Base-by-base conservation (phyloP, 2,113 vertebrate genomes). In the Falcunculus frontatus region DNA sequence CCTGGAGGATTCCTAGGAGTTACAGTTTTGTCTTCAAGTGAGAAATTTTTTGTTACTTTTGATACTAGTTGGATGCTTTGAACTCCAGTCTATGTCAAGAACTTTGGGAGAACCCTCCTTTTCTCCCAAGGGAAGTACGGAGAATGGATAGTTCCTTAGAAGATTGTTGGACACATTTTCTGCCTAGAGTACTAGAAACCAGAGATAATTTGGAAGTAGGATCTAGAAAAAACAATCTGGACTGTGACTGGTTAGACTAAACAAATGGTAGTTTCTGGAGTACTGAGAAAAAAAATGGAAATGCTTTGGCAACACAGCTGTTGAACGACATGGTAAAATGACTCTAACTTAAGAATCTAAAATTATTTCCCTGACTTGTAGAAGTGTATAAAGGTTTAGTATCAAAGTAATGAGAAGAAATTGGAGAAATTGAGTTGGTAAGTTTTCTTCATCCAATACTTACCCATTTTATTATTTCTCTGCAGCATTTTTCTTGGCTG, bases 191-290 rank as follows among this genome's bases (percentile, higher is more conserved):
- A 42, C 32, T 79, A 41, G 63, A 76, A 87, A 33, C 46, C 25
- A 62, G 52, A 47, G 35, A 62, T 90, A 86, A 92, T 64, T 89
- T 84, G 37, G 35, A 84, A 70, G 26, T 32, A 81, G 55, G 44
- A 90, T 83, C 59, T 77, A 81, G 85, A 85, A 93, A 86, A 90
- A 86, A 10, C 57, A 94, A 17, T 93, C 63, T 92, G 92, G 25
- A 42, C 83, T 90, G 67, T 50, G 62, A 23, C 32, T 86, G 63
- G 23, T 76, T 92, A 88, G 53, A 83, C 73, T 65, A 95, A 93
- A 85, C 65, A 92, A 85, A 80, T 33, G n/a, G 16, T 67, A 74
- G 26, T 80, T 93, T 86, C 86, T 92, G 50, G 41, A 33, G 10
- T 86, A 70, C 67, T 56, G 39, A 87, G 74, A 33, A 87, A 73